Evolutionary conservation across 2,797 vertebrate species (phyloP).

Genomic region (Leptatherina wallacei): DNA sequence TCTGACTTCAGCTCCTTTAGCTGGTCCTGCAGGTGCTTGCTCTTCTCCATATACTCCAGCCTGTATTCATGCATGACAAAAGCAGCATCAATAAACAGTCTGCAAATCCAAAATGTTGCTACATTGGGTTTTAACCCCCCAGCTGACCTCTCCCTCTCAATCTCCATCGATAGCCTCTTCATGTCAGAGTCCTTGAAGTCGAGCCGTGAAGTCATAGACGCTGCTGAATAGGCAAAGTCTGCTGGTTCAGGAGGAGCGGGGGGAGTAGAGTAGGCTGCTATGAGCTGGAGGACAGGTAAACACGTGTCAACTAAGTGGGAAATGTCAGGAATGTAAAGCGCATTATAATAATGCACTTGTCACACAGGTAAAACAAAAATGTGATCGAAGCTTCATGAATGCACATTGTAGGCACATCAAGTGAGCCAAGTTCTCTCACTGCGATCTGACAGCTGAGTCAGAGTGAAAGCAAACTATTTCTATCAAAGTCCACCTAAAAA

Average conservation of each 20-base stretch:
- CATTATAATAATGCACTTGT: neutral
- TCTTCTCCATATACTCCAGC: conserved; percentile 94
- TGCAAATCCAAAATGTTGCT: neutral
- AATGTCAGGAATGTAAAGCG: neutral
- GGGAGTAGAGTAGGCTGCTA: conserved; percentile 82
- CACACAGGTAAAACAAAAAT: neutral
- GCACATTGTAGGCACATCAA: neutral
- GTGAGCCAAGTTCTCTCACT: neutral
- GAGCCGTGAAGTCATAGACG: conserved; percentile 74
- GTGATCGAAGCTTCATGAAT: neutral
- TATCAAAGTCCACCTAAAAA: neutral
- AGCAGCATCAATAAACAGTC: neutral
- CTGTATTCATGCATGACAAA: conserved; percentile 58
- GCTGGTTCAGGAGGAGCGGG: conserved; percentile 77
- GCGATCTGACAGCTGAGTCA: neutral
- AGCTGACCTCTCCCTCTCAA: conserved; percentile 89
- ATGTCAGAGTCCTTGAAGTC: conserved; percentile 93
- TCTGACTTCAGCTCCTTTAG: conserved; percentile 92
- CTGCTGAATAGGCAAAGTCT: conserved; percentile 80
- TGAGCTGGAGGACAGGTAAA: conserved; percentile 69
- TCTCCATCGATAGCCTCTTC: conserved; percentile 94
- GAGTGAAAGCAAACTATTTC: neutral
- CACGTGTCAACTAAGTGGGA: neutral
- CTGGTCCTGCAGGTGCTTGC: conserved; percentile 92
- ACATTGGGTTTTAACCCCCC: neutral